Evolutionary conservation across 1,140 invertebrate species (phyloP).

Genomic region (Antheraea pernyi): DNA sequence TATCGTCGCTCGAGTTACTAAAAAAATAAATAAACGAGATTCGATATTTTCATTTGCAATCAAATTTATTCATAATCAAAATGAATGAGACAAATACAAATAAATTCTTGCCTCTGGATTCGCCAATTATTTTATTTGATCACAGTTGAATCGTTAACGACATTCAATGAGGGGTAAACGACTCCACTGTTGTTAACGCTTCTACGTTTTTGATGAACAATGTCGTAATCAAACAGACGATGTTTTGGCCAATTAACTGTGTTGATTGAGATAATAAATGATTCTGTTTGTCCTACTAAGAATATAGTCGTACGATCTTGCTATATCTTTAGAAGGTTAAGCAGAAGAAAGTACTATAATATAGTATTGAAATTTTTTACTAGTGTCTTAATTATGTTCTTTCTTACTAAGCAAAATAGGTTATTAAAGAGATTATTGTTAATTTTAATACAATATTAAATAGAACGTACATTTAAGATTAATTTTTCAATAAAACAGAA

Average conservation of each 20-base stretch:
- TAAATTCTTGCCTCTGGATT: neutral
- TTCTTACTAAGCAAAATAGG: too few species aligned
- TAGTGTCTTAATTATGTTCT: too few species aligned
- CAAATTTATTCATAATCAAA: neutral
- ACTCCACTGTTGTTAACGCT: neutral
- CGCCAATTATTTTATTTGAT: constrained; percentile 1
- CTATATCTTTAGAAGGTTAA: neutral
- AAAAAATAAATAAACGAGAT: too few species aligned
- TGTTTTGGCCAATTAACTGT: neutral
- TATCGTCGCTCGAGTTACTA: too few species aligned
- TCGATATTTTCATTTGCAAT: too few species aligned
- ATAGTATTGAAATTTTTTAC: too few species aligned
- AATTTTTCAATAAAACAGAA: too few species aligned
- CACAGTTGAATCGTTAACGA: neutral
- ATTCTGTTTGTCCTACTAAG: neutral
- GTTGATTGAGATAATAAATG: neutral
- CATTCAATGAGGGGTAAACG: constrained; percentile 2
- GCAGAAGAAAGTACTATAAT: too few species aligned
- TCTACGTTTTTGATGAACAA: neutral
- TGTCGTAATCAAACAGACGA: neutral
- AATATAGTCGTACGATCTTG: neutral
- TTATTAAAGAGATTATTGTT: too few species aligned
- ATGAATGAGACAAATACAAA: neutral
- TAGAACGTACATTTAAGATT: too few species aligned
- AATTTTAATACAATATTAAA: too few species aligned